These are phyloP conservation scores for Macaca nemestrina DNA, from an alignment of 2,113 vertebrate species.

Conservation along the genomic window DNA sequence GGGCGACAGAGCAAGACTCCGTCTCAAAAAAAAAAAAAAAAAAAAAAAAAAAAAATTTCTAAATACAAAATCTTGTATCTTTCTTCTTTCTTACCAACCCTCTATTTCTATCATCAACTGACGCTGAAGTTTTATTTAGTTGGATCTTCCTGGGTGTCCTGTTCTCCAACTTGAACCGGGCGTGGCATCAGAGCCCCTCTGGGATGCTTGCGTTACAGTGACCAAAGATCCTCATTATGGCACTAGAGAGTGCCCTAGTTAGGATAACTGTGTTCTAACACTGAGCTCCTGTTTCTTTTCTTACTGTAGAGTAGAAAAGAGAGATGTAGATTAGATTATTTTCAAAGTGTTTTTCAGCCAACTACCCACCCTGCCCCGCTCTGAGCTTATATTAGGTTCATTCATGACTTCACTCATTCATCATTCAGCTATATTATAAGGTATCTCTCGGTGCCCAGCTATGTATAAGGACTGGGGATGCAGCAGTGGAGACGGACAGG, in stretches of 20 bases:
- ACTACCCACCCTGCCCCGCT: no score
- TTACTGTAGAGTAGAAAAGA: background rate
- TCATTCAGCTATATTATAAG: background rate
- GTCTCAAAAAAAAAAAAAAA: background rate
- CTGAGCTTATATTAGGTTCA: background rate
- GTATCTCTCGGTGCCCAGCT: background rate
- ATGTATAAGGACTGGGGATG: background rate
- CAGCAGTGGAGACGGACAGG: background rate
- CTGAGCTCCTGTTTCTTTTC: background rate
- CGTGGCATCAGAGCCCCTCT: background rate
- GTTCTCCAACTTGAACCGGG: background rate
- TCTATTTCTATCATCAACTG: background rate
- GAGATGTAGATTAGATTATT: background rate
- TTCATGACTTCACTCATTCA: background rate
- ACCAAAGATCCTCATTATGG: background rate
- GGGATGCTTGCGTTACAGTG: background rate
- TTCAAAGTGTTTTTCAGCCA: background rate
- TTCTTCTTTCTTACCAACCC: background rate
- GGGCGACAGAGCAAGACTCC: no score
- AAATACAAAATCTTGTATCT: background rate
- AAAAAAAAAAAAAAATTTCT: background rate
- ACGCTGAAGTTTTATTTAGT: background rate
- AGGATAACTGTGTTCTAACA: background rate
- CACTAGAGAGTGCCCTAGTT: background rate
- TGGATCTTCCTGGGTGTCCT: background rate